Percentiles rank a stretch among this genome's conserved stretches.
These are phyloP conservation scores for Vulpes vulpes DNA, from an alignment of 2,113 vertebrate species.

Conservation along the genomic window DNA sequence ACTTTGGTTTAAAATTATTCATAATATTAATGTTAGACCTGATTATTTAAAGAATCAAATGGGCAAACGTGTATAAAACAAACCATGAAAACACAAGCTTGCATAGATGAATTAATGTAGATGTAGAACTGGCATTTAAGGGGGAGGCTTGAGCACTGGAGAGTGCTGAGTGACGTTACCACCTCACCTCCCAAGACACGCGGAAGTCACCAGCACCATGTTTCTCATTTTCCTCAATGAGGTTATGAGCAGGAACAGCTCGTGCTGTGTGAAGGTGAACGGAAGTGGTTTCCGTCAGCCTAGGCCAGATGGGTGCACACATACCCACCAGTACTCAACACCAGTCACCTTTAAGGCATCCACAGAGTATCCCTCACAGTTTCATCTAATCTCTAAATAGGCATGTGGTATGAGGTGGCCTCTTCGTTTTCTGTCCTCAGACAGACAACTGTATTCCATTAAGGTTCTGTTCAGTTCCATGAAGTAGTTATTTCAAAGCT, in stretches of 20 bases:
- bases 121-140: conserved; percentile 72
- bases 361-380: conserved; percentile 46
- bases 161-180: neutral
- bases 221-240: conserved; percentile 3
- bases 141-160: conserved; percentile 55
- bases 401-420: conserved; percentile 50
- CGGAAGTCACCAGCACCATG: conserved; percentile 52
- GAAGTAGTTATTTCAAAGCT: conserved; percentile 16
- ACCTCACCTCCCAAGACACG: conserved; percentile 4
- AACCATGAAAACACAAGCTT: conserved; percentile 82
- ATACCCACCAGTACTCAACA: neutral
- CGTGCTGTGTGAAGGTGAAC: neutral
- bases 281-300: neutral
- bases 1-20: conserved; percentile 89
- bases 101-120: conserved; percentile 87
- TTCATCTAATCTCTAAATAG: conserved; percentile 68
- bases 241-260: neutral
- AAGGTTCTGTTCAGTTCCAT: neutral
- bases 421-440: conserved; percentile 28
- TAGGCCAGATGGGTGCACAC: neutral
- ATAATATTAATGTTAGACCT: conserved; percentile 85
- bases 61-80: conserved; percentile 60
- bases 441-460: neutral
- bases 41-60: conserved; percentile 76
- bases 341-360: conserved; percentile 66